Base-by-base conservation (phyloP, 2,888 invertebrate species). In the Steromphala cineraria region DNA sequence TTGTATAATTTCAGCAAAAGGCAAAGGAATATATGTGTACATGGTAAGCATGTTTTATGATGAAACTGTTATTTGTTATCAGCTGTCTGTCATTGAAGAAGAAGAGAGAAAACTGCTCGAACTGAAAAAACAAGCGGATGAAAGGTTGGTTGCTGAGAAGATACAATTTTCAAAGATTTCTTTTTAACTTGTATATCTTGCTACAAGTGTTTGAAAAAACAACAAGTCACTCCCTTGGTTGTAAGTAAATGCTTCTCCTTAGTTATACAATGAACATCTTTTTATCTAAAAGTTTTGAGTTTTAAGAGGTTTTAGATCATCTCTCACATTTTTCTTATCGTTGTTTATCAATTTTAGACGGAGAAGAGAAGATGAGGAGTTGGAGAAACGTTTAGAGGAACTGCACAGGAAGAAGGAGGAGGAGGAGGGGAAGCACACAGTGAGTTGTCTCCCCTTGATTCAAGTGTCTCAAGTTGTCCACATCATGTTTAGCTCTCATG, bases 321-420 rank as follows among this genome's bases (percentile, higher is more conserved):
- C n/a, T n/a, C 46, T 13, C 46, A 10, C 46, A 5, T 4, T 46
- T 46, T 46, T 10, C 1, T 46, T 46, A 46, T 10, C 46, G 5
- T 46, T 5, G 13, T 46, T 46, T 46, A 46, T 46, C 56, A 8
- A 28, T 75, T 67, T 31, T 74, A 90, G 90, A 77, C 81, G 89
- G 19, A 85, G 76, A 56, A 83, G 86, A 74, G 91, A 91, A 86
- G 91, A 91, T 88, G 88, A 88, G 67, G 91, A 91, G 62, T 83
- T 90, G 28, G 85, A 89, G 75, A 79, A 80, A 67, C 82, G 88
- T 31, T 81, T 90, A 53, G 76, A 84, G 53, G 87, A 87, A 15
- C 79, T 91, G 13, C 83, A 89, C 82, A 88, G 87, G 78, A 89
- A 90, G 97, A 98, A 94, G 94, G 97, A 84, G 95, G 97, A 75